phyloP scores from a whole-genome alignment of 2,113 vertebrate genomes.

The Chloropsis hardwickii region DNA sequence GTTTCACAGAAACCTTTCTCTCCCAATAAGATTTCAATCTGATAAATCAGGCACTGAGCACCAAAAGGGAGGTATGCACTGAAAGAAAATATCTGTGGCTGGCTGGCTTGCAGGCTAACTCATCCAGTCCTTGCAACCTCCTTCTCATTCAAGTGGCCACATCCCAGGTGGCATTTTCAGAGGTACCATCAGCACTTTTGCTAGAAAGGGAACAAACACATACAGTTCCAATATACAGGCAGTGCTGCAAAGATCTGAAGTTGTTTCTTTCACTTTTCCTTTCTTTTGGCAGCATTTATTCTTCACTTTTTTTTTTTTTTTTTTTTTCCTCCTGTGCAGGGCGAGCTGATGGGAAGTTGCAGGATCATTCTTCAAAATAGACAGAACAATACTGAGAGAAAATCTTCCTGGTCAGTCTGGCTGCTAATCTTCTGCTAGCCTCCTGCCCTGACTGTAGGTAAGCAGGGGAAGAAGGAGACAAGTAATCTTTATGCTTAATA shows the following conservation, averaged over 20 bases:
- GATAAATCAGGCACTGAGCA: not conserved
- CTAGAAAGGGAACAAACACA: not conserved
- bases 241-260: not conserved
- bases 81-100: not conserved
- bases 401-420: not conserved
- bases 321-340: not conserved
- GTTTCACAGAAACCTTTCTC: not conserved
- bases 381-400: not conserved
- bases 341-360: not conserved
- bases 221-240: not conserved
- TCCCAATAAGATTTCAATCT: not conserved
- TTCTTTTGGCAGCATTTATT: not conserved
- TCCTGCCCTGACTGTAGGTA: not conserved
- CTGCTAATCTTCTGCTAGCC: not conserved
- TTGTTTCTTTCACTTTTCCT: not conserved
- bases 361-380: not conserved
- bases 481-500: not conserved
- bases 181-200: not conserved
- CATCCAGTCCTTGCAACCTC: not conserved
- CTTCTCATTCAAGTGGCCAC: not conserved
- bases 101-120: not conserved
- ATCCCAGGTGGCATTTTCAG: not conserved
- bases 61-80: not conserved
- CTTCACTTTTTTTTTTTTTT: not conserved
- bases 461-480: fast-evolving